Evolutionary conservation across 2,113 vertebrate genomes (phyloP).

Genomic region (Oreochromis spilurus): DNA sequence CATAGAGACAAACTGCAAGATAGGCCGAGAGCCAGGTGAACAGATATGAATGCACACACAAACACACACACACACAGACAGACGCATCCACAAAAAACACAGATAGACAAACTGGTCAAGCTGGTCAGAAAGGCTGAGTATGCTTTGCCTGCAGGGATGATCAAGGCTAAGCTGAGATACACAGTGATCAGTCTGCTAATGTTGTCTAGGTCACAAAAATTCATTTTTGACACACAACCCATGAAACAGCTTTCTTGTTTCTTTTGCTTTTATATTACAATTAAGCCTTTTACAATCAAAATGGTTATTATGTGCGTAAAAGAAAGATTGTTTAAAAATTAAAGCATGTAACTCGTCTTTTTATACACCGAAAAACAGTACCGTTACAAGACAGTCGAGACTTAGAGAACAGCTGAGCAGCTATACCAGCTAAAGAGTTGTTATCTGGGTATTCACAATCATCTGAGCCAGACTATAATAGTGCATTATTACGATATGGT

Average conservation of each 20-base stretch:
- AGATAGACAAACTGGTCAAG: slow-evolving; percentile 12
- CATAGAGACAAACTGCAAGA: slow-evolving; percentile 46
- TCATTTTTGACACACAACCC: not conserved
- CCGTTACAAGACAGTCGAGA: not conserved
- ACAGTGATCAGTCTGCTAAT: slow-evolving; percentile 35
- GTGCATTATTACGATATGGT: slow-evolving; percentile 42
- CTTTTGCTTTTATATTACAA: slow-evolving; percentile 8
- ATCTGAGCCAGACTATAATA: slow-evolving; percentile 43
- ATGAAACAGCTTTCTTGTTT: slow-evolving; percentile 26
- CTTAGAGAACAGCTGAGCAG: not conserved
- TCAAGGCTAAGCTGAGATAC: slow-evolving; percentile 5
- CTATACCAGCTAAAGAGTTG: not conserved
- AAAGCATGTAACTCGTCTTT: not conserved
- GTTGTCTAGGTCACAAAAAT: not conserved
- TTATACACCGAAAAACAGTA: not conserved
- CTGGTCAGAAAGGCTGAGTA: not conserved
- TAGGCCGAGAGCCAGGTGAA: slow-evolving; percentile 18
- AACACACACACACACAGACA: not conserved
- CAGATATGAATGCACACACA: not conserved
- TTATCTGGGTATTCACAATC: slow-evolving; percentile 28
- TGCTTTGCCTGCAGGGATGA: slow-evolving; percentile 13
- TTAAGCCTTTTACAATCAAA: not conserved
- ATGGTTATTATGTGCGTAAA: slow-evolving; percentile 13
- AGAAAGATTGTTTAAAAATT: slow-evolving; percentile 32
- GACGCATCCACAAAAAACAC: not conserved